Conservation (phyloP, 2,888 invertebrate species). For the Chrysomela aeneicollis region DNA sequence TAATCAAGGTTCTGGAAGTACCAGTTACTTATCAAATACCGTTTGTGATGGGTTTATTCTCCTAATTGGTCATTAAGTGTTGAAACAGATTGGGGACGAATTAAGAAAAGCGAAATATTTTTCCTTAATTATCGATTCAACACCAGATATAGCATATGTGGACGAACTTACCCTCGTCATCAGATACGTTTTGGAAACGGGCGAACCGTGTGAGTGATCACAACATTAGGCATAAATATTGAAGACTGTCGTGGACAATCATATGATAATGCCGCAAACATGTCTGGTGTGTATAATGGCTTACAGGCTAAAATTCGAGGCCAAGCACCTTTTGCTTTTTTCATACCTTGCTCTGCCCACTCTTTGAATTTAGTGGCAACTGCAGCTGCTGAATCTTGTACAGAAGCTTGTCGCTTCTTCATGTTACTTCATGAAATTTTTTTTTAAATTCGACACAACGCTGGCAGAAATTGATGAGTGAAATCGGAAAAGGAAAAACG, state of each 20-base stretch:
- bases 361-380: constrained; percentile 47
- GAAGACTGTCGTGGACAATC: constrained; percentile 9
- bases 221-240: constrained; percentile 2
- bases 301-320: constrained; percentile 46
- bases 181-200: background rate
- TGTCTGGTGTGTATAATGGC: constrained; percentile 41
- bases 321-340: constrained; percentile 41
- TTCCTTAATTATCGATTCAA: constrained; percentile 2
- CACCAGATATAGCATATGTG: background rate
- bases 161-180: background rate
- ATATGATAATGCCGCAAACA: too few species aligned
- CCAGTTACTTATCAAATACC: background rate
- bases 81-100: background rate
- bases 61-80: constrained; percentile 12
- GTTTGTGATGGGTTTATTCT: constrained; percentile 13
- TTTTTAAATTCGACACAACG: constrained; percentile 20
- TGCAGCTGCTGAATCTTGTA: constrained; percentile 38
- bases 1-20: background rate
- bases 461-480: constrained; percentile 17
- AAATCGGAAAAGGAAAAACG: background rate
- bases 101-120: constrained; percentile 5
- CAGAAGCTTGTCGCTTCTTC: constrained; percentile 36
- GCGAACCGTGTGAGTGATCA: constrained; percentile 5
- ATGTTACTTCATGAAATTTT: constrained; percentile 19
- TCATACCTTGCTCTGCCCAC: constrained; percentile 47